phyloP scores from a whole-genome alignment of 2,797 vertebrate species.

The Oreochromis grahami region DNA sequence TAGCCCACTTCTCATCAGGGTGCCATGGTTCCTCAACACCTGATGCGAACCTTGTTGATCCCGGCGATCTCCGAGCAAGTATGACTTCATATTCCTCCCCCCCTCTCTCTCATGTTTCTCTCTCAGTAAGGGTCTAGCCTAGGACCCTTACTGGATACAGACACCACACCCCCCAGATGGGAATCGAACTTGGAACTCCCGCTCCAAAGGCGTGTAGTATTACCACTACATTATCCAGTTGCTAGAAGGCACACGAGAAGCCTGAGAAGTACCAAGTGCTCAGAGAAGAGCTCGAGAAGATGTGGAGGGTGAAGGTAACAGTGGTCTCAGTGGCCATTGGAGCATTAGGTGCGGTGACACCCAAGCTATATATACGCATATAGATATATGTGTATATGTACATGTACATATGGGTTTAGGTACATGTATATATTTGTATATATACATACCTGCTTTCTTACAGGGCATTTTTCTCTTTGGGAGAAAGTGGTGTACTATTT shows the following conservation, averaged over 20 bases:
- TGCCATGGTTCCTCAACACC: background rate
- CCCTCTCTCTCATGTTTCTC: background rate
- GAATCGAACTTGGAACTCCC: background rate
- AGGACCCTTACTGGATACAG: background rate
- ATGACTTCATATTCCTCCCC: background rate
- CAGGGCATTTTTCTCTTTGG: background rate
- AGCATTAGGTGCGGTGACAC: background rate
- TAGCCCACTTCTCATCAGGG: background rate
- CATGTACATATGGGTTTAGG: background rate
- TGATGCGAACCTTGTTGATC: background rate
- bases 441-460: background rate
- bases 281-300: background rate
- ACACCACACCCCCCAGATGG: background rate
- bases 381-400: background rate
- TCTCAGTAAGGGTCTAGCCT: background rate
- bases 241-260: background rate
- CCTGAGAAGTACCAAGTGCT: background rate
- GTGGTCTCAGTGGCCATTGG: background rate
- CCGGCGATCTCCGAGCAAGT: background rate
- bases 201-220: background rate
- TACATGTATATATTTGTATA: background rate
- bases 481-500: constrained; percentile 18
- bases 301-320: background rate
- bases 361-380: background rate
- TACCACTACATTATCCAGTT: background rate